phyloP scores from a whole-genome alignment of 2,888 invertebrate genomes.

The Chesias legatella region DNA sequence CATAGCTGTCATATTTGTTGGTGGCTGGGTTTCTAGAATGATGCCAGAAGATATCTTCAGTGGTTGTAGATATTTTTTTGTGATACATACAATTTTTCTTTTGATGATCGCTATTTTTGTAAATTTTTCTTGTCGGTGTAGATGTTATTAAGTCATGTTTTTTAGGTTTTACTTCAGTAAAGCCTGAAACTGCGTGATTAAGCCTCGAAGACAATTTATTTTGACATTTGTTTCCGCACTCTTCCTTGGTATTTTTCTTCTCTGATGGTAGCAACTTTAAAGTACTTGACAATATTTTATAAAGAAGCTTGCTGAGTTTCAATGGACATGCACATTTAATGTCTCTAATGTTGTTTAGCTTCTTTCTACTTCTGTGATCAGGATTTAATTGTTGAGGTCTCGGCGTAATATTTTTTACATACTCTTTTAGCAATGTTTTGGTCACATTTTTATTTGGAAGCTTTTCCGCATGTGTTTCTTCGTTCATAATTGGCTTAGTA shows the following conservation, averaged over 20 bases:
- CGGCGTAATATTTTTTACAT: neutral
- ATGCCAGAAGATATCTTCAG: neutral
- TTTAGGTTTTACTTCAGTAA: neutral
- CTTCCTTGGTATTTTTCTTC: neutral
- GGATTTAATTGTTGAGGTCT: neutral
- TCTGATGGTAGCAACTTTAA: conserved; percentile 38
- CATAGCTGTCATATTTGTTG: neutral
- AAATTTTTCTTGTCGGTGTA: neutral
- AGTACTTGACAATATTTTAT: conserved; percentile 42
- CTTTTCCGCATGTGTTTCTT: conserved; percentile 26
- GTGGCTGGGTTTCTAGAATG: neutral
- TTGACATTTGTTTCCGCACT: neutral
- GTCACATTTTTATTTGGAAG: neutral
- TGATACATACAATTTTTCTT: neutral
- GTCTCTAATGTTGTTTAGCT: neutral
- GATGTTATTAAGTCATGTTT: neutral
- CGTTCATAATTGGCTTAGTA: conserved; percentile 32
- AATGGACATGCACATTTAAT: conserved; percentile 45
- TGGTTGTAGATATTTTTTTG: neutral
- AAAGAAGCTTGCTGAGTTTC: conserved; percentile 35
- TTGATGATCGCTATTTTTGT: neutral
- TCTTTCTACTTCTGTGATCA: neutral
- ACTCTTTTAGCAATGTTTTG: neutral
- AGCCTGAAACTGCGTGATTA: neutral
- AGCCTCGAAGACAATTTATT: neutral